These are phyloP conservation scores for Chymomyza procnemis DNA, from an alignment of 2,888 invertebrate genomes.

Conservation along the genomic window DNA sequence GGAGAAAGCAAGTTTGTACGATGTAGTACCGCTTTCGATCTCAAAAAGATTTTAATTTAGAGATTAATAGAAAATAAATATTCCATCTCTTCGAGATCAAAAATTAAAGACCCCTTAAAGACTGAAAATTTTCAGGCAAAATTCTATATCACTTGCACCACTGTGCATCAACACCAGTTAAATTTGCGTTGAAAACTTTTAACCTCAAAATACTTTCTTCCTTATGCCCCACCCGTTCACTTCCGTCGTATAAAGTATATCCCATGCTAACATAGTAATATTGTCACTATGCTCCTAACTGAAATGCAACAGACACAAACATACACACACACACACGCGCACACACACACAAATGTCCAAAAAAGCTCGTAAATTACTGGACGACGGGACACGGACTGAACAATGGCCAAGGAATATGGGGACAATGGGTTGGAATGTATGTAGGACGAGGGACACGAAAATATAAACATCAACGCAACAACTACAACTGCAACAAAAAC, in stretches of 20 bases:
- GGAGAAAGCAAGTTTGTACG: no score
- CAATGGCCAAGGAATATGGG: slow-evolving; percentile 9
- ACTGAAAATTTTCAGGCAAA: no score
- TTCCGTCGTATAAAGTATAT: background rate
- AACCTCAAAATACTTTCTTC: slow-evolving; percentile 13
- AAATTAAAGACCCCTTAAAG: no score
- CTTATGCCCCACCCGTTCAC: background rate
- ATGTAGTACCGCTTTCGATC: no score
- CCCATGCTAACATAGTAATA: slow-evolving; percentile 37
- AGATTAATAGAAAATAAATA: no score
- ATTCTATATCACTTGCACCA: background rate
- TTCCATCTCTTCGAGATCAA: no score
- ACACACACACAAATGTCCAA: slow-evolving; percentile 49
- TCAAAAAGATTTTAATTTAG: no score
- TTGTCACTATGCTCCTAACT: slow-evolving; percentile 45
- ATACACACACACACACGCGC: no score
- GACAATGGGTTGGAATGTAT: background rate
- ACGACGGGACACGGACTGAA: slow-evolving; percentile 43
- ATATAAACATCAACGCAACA: slow-evolving; percentile 63
- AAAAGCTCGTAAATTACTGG: slow-evolving; percentile 72
- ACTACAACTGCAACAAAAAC: slow-evolving; percentile 23
- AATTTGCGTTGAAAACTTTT: slow-evolving; percentile 41
- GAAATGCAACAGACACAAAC: slow-evolving; percentile 50
- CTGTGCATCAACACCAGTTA: slow-evolving; percentile 14
- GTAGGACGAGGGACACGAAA: slow-evolving; percentile 28